Base-by-base conservation (phyloP, 2,113 vertebrate species). In the Epinephelus cyanopodus region DNA sequence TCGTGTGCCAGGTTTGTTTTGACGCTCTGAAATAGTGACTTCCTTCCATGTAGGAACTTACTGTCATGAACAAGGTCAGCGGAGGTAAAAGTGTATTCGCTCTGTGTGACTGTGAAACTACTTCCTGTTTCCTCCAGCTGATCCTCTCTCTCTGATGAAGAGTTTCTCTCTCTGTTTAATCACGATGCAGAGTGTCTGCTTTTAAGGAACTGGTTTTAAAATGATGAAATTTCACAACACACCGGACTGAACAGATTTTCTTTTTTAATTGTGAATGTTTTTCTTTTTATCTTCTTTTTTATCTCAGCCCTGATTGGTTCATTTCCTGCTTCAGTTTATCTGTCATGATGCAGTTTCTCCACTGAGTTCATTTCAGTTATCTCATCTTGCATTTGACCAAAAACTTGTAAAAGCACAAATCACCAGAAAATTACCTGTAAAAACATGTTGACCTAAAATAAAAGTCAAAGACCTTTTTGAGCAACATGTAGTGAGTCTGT, bases 51-150 rank as follows among this genome's bases (percentile, higher is more conserved):
- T 13, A 37, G 57, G 65, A 60, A 63, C 47, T 63, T 7, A 19
- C 21, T 45, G 79, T 68, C 50, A 19, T 3, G 67, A 63, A 7
- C 58, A 0, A 50, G 71, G 71, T 85, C 52, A 53, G 7, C 33
- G 15, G 50, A 58, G 66, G 67, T 64, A 21, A 76, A 37, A 71
- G 60, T 73, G 27, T 72, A 74, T 17, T 66, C 23, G 17, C 47
- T 64, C 62, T 73, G 62, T 60, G 23, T 50, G 58, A 68, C 80
- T 37, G 63, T 61, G 39, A 58, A 75, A 82, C 79, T 25, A 72
- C 79, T 91, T 87, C 89, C 89, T 71, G 75, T 11, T 19, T 87
- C 72, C 63, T 77, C 27, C 67, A 21, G 53, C 52, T 57, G 81
- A 83, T 83, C 47, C 5, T 54, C 23, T 82, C 79, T 77, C 60